These are phyloP conservation scores for Dasyornis broadbenti DNA, from an alignment of 2,113 vertebrate species.

Conservation along the genomic window DNA sequence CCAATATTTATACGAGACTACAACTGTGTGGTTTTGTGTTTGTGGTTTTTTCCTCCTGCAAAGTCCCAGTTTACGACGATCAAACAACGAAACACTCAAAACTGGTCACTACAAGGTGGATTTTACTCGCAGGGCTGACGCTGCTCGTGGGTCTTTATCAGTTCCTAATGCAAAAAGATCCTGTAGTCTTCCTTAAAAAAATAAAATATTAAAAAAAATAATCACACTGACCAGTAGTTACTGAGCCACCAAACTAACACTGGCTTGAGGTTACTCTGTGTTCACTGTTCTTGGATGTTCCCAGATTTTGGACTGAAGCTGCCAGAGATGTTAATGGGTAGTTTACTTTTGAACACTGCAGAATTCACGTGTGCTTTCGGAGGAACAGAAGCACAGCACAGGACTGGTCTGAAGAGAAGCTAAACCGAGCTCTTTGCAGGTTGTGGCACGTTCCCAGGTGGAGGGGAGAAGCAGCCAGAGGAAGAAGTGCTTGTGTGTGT, in stretches of 20 bases:
- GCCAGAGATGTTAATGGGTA: slow-evolving; percentile 43
- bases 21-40: not conserved
- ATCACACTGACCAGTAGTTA: slow-evolving; percentile 52
- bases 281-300: slow-evolving; percentile 50
- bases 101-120: slow-evolving; percentile 22
- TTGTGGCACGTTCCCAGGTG: slow-evolving; percentile 31
- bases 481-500: slow-evolving; percentile 58
- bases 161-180: slow-evolving; percentile 67
- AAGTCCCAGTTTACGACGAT: slow-evolving; percentile 34
- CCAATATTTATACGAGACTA: slow-evolving; percentile 28
- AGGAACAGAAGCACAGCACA: slow-evolving; percentile 44
- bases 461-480: slow-evolving; percentile 50
- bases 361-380: slow-evolving; percentile 40
- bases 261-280: slow-evolving; percentile 55
- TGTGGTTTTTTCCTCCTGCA: slow-evolving; percentile 14
- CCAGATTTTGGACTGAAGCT: slow-evolving; percentile 57
- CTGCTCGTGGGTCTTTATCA: slow-evolving; percentile 20
- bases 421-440: slow-evolving; percentile 14
- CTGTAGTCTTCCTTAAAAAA: slow-evolving; percentile 58
- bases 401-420: slow-evolving; percentile 60
- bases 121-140: slow-evolving; percentile 35
- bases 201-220: slow-evolving; percentile 35
- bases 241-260: slow-evolving; percentile 46
- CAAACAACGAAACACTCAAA: not conserved
- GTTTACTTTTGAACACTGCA: slow-evolving; percentile 50